A percentile compares a stretch with the other conserved stretches of the same genome.
phyloP scores from a whole-genome alignment of 2,113 vertebrate species.

The Odontophorus gujanensis region DNA sequence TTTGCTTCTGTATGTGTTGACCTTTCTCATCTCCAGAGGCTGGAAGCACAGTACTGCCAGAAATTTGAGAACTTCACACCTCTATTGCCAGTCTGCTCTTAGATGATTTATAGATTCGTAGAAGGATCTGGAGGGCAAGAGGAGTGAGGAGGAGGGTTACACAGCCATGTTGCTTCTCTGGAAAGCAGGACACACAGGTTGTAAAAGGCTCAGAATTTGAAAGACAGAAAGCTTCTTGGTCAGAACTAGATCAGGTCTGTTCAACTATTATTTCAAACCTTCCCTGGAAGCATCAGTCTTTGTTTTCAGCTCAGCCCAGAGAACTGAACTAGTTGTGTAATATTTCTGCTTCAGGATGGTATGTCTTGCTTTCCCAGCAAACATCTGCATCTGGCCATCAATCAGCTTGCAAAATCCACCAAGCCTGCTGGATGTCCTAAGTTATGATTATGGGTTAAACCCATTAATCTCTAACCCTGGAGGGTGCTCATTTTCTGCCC shows the following conservation, averaged over 20 bases:
- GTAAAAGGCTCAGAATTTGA: background rate
- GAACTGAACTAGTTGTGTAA: background rate
- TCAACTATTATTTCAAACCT: background rate
- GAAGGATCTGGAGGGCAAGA: background rate
- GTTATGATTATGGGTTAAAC: slow-evolving; percentile 12
- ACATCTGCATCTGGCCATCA: background rate
- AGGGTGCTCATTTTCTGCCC: background rate
- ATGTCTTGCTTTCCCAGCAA: background rate
- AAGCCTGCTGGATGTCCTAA: background rate
- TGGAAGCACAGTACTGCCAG: background rate
- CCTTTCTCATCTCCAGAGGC: background rate
- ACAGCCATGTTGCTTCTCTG: background rate
- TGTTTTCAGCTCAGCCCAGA: background rate
- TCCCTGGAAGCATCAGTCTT: background rate
- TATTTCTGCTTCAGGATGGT: background rate
- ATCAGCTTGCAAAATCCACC: slow-evolving; percentile 12
- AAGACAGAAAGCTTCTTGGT: background rate
- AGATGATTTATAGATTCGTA: background rate
- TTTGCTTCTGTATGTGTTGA: background rate
- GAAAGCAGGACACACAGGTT: background rate
- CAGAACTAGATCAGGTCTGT: background rate
- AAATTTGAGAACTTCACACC: background rate
- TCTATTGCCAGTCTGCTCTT: background rate
- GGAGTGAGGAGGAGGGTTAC: background rate
- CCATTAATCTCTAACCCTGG: background rate